A percentile compares a stretch with the other conserved stretches of the same genome.
These are phyloP conservation scores for Scolopax rusticola DNA, from an alignment of 2,797 vertebrate species.

Conservation along the genomic window DNA sequence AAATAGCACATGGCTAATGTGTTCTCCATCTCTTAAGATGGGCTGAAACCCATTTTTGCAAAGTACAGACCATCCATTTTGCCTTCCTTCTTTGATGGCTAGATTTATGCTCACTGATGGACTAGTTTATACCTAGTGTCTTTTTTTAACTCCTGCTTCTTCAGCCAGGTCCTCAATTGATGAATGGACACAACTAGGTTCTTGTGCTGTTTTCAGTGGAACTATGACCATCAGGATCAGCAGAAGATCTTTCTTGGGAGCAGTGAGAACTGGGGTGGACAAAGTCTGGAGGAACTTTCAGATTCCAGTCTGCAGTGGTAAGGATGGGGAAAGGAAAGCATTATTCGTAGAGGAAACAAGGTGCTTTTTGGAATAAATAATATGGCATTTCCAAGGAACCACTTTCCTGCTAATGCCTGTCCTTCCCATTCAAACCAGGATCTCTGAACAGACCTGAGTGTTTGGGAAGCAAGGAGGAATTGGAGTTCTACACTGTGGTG, in stretches of 20 bases:
- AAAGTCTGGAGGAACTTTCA: background rate
- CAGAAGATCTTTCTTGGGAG: background rate
- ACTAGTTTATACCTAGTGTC: background rate
- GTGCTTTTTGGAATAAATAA: background rate
- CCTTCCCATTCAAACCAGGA: background rate
- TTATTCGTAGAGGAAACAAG: background rate
- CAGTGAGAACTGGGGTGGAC: background rate
- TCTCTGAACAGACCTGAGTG: background rate
- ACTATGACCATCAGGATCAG: fast-evolving
- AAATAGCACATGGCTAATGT: background rate
- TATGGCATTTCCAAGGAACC: background rate
- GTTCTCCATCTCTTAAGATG: background rate
- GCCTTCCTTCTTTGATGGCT: background rate
- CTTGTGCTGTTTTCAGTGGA: background rate
- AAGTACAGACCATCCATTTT: background rate
- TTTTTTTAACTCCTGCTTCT: background rate
- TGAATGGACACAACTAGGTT: background rate
- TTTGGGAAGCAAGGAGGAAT: background rate
- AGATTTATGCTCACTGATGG: background rate
- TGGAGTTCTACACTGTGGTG: background rate
- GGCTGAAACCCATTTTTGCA: background rate
- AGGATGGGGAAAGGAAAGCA: background rate
- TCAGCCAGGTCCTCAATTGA: background rate
- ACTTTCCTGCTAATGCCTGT: background rate
- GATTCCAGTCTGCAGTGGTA: background rate